Percentiles rank a stretch among this genome's conserved stretches.
phyloP scores from a whole-genome alignment of 2,797 vertebrate genomes.

The Tapirus indicus region DNA sequence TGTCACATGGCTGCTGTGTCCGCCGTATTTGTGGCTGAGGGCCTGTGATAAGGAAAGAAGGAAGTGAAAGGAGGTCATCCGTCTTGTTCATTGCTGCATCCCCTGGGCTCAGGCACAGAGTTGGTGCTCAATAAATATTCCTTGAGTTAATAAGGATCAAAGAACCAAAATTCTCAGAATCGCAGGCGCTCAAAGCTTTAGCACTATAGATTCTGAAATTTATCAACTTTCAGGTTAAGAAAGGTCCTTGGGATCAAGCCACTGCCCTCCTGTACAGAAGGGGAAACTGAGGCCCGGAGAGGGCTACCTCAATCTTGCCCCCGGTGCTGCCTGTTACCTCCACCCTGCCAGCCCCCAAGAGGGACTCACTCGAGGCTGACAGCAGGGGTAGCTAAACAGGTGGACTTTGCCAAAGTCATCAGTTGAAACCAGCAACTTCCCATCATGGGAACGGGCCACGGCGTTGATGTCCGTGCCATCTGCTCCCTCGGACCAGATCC shows the following conservation, averaged over 20 bases:
- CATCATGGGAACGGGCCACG: slow-evolving; percentile 92
- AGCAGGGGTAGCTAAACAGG: slow-evolving; percentile 94
- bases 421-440: slow-evolving; percentile 92
- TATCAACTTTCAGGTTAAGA: not conserved
- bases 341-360: not conserved
- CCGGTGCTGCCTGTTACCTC: not conserved
- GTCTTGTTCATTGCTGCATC: not conserved
- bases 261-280: not conserved
- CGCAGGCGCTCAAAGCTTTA: not conserved
- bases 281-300: not conserved
- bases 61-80: not conserved
- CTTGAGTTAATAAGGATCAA: not conserved
- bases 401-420: slow-evolving; percentile 97
- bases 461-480: slow-evolving; percentile 97
- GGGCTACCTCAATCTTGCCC: not conserved
- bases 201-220: not conserved
- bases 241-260: not conserved
- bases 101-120: not conserved
- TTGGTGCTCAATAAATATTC: not conserved
- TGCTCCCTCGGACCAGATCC: slow-evolving; percentile 93
- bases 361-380: slow-evolving; percentile 93
- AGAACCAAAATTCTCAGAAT: not conserved
- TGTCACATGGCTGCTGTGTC: slow-evolving; percentile 98
- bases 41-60: slow-evolving; percentile 87
- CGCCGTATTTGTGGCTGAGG: slow-evolving; percentile 92